These are phyloP conservation scores for Trialeurodes vaporariorum DNA, from an alignment of 1,140 invertebrate species.

Conservation along the genomic window DNA sequence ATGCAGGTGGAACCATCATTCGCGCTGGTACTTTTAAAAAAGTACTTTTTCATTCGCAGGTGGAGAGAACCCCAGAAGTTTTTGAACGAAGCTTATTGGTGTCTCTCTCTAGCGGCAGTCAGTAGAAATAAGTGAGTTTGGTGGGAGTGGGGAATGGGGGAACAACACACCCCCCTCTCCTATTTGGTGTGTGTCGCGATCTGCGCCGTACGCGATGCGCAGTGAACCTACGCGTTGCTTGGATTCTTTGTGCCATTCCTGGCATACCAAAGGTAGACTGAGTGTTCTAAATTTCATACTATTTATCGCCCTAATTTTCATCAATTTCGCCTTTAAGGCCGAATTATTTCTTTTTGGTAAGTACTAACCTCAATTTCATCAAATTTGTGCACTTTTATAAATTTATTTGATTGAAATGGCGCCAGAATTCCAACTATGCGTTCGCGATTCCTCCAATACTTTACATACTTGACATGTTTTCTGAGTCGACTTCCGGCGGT, in stretches of 20 bases:
- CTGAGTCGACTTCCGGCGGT: background rate
- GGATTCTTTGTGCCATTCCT: constrained; percentile 91
- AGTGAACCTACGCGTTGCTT: constrained; percentile 72
- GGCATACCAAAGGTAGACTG: constrained; percentile 78
- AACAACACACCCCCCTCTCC: constrained; percentile 38
- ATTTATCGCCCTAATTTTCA: constrained; percentile 49
- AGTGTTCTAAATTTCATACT: constrained; percentile 62
- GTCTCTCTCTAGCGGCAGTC: too few relatives aligned
- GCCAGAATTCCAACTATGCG: constrained; percentile 56
- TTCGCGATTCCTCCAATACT: constrained; percentile 60
- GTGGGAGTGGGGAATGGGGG: too few relatives aligned
- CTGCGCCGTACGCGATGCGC: constrained; percentile 63
- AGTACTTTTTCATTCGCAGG: too few relatives aligned
- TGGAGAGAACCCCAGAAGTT: too few relatives aligned
- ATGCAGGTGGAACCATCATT: too few relatives aligned
- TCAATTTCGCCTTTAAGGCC: constrained; percentile 41
- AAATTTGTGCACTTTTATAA: constrained; percentile 19
- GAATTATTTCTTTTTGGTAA: constrained; percentile 50
- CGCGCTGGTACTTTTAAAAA: too few relatives aligned
- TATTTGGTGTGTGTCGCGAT: constrained; percentile 52
- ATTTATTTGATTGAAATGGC: constrained; percentile 31
- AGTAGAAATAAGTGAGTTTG: too few relatives aligned
- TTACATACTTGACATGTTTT: constrained; percentile 44
- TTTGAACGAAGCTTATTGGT: too few relatives aligned
- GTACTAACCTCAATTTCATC: constrained; percentile 34